Evolutionary conservation across 2,113 vertebrate species (phyloP).

Genomic region (Rhynchopsitta pachyrhyncha): DNA sequence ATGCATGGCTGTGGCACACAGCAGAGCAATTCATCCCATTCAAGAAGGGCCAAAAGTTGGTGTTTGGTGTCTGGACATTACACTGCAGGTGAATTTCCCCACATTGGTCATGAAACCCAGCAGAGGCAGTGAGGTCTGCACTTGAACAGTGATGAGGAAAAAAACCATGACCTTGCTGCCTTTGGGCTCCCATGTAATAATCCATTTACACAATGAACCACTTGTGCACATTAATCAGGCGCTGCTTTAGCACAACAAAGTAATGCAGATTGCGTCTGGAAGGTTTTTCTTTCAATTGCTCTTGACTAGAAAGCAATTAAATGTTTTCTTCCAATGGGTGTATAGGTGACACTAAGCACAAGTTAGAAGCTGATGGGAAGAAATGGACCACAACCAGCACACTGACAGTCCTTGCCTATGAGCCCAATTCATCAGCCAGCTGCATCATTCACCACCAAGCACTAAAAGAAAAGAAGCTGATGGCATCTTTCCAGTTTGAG

Average conservation of each 20-base stretch:
- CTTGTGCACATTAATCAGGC: background rate
- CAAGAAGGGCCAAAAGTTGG: background rate
- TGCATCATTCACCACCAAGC: slow-evolving; percentile 68
- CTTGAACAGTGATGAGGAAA: background rate
- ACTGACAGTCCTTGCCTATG: background rate
- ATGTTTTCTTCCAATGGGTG: background rate
- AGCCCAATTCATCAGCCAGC: background rate
- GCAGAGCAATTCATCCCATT: background rate
- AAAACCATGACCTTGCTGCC: background rate
- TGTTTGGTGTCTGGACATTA: background rate
- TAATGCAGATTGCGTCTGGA: background rate
- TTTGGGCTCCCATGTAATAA: background rate
- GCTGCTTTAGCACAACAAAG: background rate
- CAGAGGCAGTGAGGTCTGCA: background rate
- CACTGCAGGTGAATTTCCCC: background rate
- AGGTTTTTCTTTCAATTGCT: background rate
- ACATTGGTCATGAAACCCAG: rapidly evolving
- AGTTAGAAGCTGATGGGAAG: slow-evolving; percentile 52
- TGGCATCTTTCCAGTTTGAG: slow-evolving; percentile 16
- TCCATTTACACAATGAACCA: background rate
- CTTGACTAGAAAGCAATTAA: background rate
- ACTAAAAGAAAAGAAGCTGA: background rate
- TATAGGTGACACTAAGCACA: slow-evolving; percentile 61
- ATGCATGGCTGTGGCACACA: background rate
- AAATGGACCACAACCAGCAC: slow-evolving; percentile 66